A percentile compares a stretch with the other conserved stretches of the same genome.
These are phyloP conservation scores for Pionites leucogaster DNA, from an alignment of 2,113 vertebrate genomes.

Conservation along the genomic window DNA sequence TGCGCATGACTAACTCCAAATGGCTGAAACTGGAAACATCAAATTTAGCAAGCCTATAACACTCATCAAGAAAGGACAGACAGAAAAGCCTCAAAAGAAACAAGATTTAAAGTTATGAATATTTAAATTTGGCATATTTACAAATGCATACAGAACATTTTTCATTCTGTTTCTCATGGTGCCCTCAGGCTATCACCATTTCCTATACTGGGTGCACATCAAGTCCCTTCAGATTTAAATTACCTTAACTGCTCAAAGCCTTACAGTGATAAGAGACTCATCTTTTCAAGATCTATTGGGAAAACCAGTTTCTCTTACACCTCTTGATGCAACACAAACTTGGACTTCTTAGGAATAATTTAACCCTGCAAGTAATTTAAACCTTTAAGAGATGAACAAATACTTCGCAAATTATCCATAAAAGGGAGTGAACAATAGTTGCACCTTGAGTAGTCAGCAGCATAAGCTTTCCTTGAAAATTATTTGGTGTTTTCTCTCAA, in stretches of 20 bases:
- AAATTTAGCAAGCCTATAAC: background rate
- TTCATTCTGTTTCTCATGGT: background rate
- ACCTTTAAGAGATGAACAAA: background rate
- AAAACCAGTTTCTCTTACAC: background rate
- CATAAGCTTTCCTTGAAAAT: background rate
- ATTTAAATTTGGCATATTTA: conserved; percentile 31
- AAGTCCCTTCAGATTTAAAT: background rate
- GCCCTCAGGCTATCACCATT: background rate
- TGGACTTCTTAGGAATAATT: background rate
- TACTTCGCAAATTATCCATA: background rate
- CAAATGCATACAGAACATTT: background rate
- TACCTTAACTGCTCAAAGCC: background rate
- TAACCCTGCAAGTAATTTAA: background rate
- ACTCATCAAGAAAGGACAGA: background rate
- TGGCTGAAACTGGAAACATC: background rate
- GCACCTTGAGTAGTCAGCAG: accelerated
- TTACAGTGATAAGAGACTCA: background rate
- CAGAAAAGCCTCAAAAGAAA: background rate
- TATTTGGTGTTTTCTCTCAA: background rate
- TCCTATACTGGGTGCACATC: background rate
- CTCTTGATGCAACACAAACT: background rate
- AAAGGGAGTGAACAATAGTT: accelerated
- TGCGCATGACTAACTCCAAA: background rate
- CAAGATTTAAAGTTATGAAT: background rate
- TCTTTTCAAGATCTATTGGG: background rate